phyloP scores from a whole-genome alignment of 2,888 invertebrate species.

The Caradrina clavipalpis region DNA sequence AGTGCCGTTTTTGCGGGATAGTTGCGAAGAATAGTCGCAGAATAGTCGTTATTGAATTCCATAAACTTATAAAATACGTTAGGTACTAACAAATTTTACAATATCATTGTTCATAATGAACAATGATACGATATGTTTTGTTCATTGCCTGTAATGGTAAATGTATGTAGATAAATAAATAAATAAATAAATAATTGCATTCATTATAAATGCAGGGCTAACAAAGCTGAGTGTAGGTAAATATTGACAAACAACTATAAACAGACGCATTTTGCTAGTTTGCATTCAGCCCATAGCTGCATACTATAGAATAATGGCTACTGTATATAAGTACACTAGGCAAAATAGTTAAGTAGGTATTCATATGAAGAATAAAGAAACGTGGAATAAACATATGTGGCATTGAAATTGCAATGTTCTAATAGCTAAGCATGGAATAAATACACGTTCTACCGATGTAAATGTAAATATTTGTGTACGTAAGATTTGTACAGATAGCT shows the following conservation, averaged over 20 bases:
- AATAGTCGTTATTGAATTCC: too few relatives aligned
- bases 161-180: too few relatives aligned
- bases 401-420: slow-evolving; percentile 14
- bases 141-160: too few relatives aligned
- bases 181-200: too few relatives aligned
- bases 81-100: too few relatives aligned
- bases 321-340: slow-evolving; percentile 12
- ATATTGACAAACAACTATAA: slow-evolving; percentile 40
- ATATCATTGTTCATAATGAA: too few relatives aligned
- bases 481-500: background rate
- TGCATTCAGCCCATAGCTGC: slow-evolving; percentile 34
- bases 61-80: too few relatives aligned
- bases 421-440: background rate
- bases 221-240: slow-evolving; percentile 30
- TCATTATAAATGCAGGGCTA: slow-evolving; percentile 28
- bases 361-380: slow-evolving; percentile 9
- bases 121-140: too few relatives aligned
- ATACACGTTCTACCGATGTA: background rate
- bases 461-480: background rate
- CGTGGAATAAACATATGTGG: background rate
- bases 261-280: slow-evolving; percentile 28
- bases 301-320: slow-evolving; percentile 10
- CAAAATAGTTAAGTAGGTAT: slow-evolving; percentile 9
- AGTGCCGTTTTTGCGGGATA: too few relatives aligned
- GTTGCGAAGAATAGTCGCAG: too few relatives aligned